Evolutionary conservation across 37 sponge, comb jelly and placozoan genomes (phyloP).

Genomic region (Beroe forskalii): DNA sequence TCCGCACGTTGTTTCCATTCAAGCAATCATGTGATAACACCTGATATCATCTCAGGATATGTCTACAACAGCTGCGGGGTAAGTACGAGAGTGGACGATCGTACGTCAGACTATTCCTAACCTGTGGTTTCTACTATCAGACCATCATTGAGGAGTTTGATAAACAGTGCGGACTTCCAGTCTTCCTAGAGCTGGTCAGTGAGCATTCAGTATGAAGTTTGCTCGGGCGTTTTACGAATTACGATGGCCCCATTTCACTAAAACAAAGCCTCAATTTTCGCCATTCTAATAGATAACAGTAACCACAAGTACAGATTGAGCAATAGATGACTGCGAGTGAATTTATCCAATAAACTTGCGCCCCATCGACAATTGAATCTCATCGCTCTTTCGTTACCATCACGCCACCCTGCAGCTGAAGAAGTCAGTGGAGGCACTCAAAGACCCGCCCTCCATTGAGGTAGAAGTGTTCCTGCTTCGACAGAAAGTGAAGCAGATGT

Average conservation of each 20-base stretch:
- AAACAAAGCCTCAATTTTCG: too few relatives aligned
- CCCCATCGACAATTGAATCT: too few relatives aligned
- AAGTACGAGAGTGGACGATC: constrained; percentile 5
- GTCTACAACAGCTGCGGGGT: background rate
- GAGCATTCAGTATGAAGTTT: too few relatives aligned
- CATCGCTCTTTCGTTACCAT: too few relatives aligned
- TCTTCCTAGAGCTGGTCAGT: background rate
- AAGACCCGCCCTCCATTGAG: background rate
- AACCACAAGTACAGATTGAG: too few relatives aligned
- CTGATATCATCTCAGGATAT: background rate
- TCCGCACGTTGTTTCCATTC: too few relatives aligned
- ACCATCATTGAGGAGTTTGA: constrained; percentile 51
- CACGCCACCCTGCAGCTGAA: background rate
- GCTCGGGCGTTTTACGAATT: too few relatives aligned
- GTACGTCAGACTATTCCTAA: background rate
- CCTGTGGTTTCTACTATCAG: constrained; percentile 4
- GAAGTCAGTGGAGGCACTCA: background rate
- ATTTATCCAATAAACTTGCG: too few relatives aligned
- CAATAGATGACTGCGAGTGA: too few relatives aligned
- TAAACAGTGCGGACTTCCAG: constrained; percentile 15
- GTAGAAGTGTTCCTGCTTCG: constrained; percentile 14
- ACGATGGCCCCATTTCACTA: too few relatives aligned
- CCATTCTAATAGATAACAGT: too few relatives aligned
- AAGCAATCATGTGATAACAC: too few relatives aligned
- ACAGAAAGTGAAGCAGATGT: constrained; percentile 23